Evolutionary conservation across 2,113 vertebrate species (phyloP).

Genomic region (Suricata suricatta): DNA sequence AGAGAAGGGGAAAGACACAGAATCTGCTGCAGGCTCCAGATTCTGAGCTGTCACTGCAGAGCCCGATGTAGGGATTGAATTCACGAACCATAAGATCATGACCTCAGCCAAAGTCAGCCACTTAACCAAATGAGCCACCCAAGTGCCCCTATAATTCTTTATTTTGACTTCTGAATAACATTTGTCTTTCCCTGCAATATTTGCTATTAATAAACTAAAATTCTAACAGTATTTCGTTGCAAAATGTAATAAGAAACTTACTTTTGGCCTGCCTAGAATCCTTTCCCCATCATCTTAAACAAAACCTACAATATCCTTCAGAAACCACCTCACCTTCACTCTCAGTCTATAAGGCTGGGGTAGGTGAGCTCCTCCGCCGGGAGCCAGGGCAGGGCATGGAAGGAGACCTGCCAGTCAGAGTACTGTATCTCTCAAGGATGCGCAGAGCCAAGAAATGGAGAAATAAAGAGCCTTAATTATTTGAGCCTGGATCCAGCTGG

Average conservation of each 20-base stretch:
- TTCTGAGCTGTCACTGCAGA: no score
- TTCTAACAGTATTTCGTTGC: not conserved
- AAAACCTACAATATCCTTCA: not conserved
- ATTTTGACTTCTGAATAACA: constrained; percentile 26
- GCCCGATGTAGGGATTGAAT: no score
- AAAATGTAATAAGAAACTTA: not conserved
- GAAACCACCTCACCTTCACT: not conserved
- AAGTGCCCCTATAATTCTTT: constrained; percentile 13
- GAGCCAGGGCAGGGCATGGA: not conserved
- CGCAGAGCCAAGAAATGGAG: not conserved
- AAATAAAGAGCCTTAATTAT: not conserved
- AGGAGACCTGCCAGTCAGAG: not conserved
- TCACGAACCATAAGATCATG: no score
- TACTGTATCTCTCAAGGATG: not conserved
- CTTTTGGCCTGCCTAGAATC: not conserved
- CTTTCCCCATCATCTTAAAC: not conserved
- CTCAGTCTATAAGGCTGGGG: not conserved
- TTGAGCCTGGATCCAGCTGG: not conserved
- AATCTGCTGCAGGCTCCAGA: no score
- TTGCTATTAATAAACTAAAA: constrained; percentile 1
- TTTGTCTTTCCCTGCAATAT: not conserved
- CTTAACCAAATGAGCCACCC: no score
- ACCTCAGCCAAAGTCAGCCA: no score
- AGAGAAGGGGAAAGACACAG: no score
- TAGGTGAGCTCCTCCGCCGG: no score